phyloP scores from a whole-genome alignment of 2,113 vertebrate genomes.

The Vireo altiloquus region DNA sequence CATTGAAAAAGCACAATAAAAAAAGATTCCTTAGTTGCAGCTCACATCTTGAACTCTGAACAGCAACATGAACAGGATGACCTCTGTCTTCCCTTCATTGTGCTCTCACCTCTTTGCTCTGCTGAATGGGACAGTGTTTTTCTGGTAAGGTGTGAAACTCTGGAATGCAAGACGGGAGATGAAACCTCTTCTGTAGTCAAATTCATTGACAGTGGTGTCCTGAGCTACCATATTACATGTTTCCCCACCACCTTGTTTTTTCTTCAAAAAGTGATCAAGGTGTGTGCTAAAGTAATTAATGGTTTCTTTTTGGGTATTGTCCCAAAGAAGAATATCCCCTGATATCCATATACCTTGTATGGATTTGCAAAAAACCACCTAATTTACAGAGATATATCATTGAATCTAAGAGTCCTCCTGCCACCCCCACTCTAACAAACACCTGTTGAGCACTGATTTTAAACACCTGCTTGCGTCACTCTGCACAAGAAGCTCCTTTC shows the following conservation, averaged over 20 bases:
- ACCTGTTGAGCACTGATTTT: neutral
- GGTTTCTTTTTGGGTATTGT: neutral
- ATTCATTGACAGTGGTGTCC: neutral
- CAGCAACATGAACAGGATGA: neutral
- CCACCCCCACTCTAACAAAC: neutral
- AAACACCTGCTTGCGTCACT: neutral
- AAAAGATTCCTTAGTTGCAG: neutral
- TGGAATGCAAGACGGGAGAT: neutral
- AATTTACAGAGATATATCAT: neutral
- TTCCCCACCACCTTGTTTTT: accelerated
- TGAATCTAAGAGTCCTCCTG: neutral
- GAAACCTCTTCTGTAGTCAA: neutral
- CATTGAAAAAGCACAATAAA: neutral
- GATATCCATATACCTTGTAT: neutral
- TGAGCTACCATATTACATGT: neutral
- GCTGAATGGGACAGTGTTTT: neutral
- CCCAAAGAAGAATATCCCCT: neutral
- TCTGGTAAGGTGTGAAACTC: neutral
- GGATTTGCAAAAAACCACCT: neutral
- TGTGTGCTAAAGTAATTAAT: neutral
- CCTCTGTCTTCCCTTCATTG: neutral
- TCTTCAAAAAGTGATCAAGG: neutral
- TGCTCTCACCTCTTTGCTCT: neutral
- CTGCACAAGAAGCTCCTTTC: neutral
- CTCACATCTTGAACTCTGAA: neutral